These are phyloP conservation scores for Thelaira solivaga DNA, from an alignment of 2,888 invertebrate genomes.

Conservation along the genomic window DNA sequence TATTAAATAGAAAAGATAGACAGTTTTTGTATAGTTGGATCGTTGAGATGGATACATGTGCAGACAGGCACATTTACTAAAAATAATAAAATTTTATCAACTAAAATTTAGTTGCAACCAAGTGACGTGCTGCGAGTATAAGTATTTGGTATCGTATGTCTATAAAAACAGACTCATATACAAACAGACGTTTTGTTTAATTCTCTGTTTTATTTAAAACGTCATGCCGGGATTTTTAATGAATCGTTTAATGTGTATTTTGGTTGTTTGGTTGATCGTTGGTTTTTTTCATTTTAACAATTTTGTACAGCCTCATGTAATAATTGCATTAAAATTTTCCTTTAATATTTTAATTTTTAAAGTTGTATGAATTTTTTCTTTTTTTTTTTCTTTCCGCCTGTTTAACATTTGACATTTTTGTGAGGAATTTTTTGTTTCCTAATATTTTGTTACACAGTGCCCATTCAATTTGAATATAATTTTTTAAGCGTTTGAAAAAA, in stretches of 20 bases:
- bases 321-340: slow-evolving; percentile 35
- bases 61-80: background rate
- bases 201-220: slow-evolving; percentile 34
- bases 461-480: slow-evolving; percentile 39
- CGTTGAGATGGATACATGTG: background rate
- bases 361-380: slow-evolving; percentile 16
- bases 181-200: slow-evolving; percentile 13
- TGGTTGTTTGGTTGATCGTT: background rate
- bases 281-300: slow-evolving; percentile 5
- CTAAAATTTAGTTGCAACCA: background rate
- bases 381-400: too few species aligned
- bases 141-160: slow-evolving; percentile 11
- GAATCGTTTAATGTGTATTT: slow-evolving; percentile 42
- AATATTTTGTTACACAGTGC: slow-evolving; percentile 17
- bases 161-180: background rate
- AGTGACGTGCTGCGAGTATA: slow-evolving; percentile 12
- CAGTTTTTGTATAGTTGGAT: too few species aligned
- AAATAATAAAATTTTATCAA: background rate
- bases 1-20: slow-evolving; percentile 1
- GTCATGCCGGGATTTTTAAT: slow-evolving; percentile 56
- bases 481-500: background rate
- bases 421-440: slow-evolving; percentile 37
- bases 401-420: slow-evolving; percentile 59
- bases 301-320: background rate
- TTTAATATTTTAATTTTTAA: slow-evolving; percentile 1